Evolutionary conservation across 1,140 invertebrate species (phyloP).

Genomic region (Neotoxoptera formosana): DNA sequence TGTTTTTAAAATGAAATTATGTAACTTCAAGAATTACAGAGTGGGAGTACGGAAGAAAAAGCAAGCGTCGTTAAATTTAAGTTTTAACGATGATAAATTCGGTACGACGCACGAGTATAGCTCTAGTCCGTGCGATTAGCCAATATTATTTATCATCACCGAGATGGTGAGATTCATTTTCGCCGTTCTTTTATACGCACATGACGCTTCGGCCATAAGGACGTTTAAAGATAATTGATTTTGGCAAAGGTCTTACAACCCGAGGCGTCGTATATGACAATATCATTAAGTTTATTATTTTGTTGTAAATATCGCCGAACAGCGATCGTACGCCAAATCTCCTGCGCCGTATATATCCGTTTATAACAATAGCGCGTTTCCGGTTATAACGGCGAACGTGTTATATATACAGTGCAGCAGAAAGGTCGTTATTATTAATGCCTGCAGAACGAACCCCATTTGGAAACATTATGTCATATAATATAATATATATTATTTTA

Average conservation of each 20-base stretch:
- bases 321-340: not conserved
- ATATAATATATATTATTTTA: not conserved
- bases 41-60: not conserved
- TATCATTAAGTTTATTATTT: not conserved
- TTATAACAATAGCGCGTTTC: not conserved
- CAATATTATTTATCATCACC: no score
- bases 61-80: not conserved
- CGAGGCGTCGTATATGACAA: not conserved
- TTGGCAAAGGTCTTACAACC: not conserved
- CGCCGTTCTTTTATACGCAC: not conserved
- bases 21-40: not conserved
- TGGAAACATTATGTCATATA: not conserved
- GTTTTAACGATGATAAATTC: not conserved
- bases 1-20: not conserved
- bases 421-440: slow-evolving; percentile 3
- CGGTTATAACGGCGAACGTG: not conserved
- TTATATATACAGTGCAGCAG: not conserved
- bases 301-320: not conserved
- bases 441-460: not conserved
- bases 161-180: no score
- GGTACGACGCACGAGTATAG: not conserved
- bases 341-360: not conserved
- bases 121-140: no score
- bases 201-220: not conserved
- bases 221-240: not conserved